Evolutionary conservation across 2,888 invertebrate species (phyloP).

Genomic region (Rotaria macrura): DNA sequence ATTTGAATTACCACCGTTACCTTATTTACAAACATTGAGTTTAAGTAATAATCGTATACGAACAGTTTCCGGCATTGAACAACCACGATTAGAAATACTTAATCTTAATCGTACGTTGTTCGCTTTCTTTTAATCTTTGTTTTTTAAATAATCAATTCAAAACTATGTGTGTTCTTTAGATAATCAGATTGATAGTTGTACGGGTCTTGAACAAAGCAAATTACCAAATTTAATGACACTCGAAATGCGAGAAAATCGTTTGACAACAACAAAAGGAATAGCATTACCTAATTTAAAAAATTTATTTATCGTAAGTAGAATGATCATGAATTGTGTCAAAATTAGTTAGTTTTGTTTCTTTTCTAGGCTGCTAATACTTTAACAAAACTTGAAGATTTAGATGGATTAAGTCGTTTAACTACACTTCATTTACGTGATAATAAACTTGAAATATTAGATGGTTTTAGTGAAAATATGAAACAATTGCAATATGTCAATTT

Average conservation of each 20-base stretch:
- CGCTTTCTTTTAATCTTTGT: too few relatives aligned
- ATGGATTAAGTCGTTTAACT: conserved; percentile 41
- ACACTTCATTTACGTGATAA: conserved; percentile 48
- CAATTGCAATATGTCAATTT: conserved; percentile 48
- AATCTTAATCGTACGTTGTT: conserved; percentile 44
- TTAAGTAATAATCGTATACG: conserved; percentile 47
- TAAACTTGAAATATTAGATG: conserved; percentile 44
- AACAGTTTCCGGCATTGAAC: conserved; percentile 44
- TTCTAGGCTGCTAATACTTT: conserved; percentile 45
- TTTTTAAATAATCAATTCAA: too few relatives aligned
- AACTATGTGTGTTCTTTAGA: conserved; percentile 38
- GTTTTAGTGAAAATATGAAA: conserved; percentile 43
- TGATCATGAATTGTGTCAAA: too few relatives aligned
- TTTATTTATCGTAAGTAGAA: conserved; percentile 44
- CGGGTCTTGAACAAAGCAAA: conserved; percentile 41
- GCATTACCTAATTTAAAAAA: conserved; percentile 46
- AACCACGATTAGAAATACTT: conserved; percentile 48
- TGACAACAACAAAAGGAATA: conserved; percentile 45
- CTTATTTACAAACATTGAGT: conserved; percentile 45
- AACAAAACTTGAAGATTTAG: conserved; percentile 44
- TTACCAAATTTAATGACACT: conserved; percentile 45
- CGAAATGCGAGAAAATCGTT: conserved; percentile 46
- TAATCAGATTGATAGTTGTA: conserved; percentile 43
- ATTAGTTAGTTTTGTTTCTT: not conserved
- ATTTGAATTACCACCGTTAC: conserved; percentile 44